phyloP scores from a whole-genome alignment of 2,797 vertebrate species.

The Chaetodon trifasciatus region DNA sequence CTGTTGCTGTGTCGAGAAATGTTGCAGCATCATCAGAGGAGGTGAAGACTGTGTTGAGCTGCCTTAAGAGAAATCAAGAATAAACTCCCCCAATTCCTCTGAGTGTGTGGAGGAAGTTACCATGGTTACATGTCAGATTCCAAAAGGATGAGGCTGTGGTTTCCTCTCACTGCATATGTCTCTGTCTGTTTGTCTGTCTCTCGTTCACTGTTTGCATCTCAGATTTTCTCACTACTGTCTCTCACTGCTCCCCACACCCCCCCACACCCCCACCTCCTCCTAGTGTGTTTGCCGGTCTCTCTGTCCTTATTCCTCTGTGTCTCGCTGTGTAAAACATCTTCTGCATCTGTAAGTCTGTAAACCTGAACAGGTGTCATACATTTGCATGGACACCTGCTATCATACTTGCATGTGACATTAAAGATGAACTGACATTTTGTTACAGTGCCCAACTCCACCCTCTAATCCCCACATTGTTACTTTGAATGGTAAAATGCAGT shows the following conservation, averaged over 20 bases:
- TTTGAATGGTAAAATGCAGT: neutral
- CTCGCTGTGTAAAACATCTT: neutral
- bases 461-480: neutral
- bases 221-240: neutral
- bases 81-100: constrained; percentile 54
- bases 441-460: neutral
- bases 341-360: neutral
- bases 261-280: neutral
- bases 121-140: constrained; percentile 77
- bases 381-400: neutral
- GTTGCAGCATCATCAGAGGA: constrained; percentile 5
- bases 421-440: neutral
- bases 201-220: neutral
- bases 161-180: constrained; percentile 24
- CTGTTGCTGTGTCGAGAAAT: neutral
- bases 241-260: neutral
- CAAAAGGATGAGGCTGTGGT: constrained; percentile 62
- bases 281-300: neutral
- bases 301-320: neutral
- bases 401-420: neutral
- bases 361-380: neutral
- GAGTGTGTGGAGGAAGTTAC: constrained; percentile 72
- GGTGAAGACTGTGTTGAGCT: neutral
- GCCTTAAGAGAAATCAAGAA: constrained; percentile 22
- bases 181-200: neutral